A percentile compares a stretch with the other conserved stretches of the same genome.
Conservation (phyloP, 2,113 vertebrate genomes). For the Siphamia tubifer region DNA sequence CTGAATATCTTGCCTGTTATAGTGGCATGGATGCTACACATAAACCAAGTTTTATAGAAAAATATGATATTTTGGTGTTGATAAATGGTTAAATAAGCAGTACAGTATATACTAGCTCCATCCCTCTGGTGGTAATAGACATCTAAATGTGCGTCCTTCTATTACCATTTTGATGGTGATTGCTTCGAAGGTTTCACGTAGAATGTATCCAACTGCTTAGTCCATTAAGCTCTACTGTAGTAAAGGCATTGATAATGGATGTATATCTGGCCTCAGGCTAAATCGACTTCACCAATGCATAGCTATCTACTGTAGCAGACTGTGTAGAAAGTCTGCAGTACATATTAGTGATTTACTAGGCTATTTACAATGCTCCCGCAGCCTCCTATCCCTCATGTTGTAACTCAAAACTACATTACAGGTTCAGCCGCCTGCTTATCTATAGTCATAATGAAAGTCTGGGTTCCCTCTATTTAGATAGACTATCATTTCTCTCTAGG, state of each 20-base stretch:
- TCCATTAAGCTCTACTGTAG: slow-evolving; percentile 54
- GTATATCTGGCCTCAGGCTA: slow-evolving; percentile 55
- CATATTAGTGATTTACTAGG: slow-evolving; percentile 73
- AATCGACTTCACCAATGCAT: slow-evolving; percentile 53
- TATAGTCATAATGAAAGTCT: slow-evolving; percentile 55
- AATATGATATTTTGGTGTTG: no score
- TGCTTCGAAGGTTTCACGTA: slow-evolving; percentile 12
- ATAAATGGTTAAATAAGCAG: neutral
- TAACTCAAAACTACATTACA: slow-evolving; percentile 64
- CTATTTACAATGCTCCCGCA: slow-evolving; percentile 64
- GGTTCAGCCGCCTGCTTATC: slow-evolving; percentile 60
- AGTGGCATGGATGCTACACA: no score
- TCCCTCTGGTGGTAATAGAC: neutral
- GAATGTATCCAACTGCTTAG: slow-evolving; percentile 37
- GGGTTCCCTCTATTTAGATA: slow-evolving; percentile 42
- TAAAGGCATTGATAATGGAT: slow-evolving; percentile 62
- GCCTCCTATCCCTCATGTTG: slow-evolving; percentile 40
- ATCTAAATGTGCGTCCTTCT: neutral
- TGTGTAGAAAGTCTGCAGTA: slow-evolving; percentile 47
- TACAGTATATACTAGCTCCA: neutral
- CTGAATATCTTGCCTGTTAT: no score
- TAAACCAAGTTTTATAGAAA: no score
- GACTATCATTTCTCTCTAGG: slow-evolving; percentile 32
- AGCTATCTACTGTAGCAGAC: slow-evolving; percentile 63
- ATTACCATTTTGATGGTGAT: slow-evolving; percentile 5